These are phyloP conservation scores for Crotalus helleri DNA, from an alignment of 2,113 vertebrate genomes.

Conservation along the genomic window DNA sequence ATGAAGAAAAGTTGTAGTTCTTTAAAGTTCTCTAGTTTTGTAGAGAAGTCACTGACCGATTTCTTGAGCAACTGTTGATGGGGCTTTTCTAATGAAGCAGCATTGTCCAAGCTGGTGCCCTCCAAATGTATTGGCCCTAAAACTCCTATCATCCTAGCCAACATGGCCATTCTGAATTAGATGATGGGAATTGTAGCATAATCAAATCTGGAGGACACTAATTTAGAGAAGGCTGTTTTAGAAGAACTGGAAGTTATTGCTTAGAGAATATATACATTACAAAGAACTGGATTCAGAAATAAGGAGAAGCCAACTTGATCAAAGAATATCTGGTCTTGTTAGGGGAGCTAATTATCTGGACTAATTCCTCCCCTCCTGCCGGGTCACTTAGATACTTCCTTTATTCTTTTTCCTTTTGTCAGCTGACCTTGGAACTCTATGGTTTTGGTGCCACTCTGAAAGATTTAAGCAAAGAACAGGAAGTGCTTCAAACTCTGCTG, in stretches of 20 bases:
- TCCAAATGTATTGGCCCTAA: neutral
- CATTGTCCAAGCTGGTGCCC: neutral
- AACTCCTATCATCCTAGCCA: neutral
- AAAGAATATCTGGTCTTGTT: neutral
- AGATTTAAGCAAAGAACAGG: slow-evolving; percentile 5
- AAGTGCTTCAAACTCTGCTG: slow-evolving; percentile 12
- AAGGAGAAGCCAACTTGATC: neutral
- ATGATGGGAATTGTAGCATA: neutral
- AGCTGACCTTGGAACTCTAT: neutral
- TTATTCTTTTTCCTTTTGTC: neutral
- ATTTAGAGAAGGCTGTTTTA: neutral
- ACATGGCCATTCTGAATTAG: neutral
- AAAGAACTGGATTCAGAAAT: slow-evolving; percentile 1
- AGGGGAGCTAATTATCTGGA: neutral
- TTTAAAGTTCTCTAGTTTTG: neutral
- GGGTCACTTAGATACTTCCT: neutral
- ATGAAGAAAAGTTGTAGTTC: neutral
- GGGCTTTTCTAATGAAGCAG: neutral
- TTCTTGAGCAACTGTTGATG: neutral
- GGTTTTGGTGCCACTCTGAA: slow-evolving; percentile 13
- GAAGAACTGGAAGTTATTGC: slow-evolving; percentile 10
- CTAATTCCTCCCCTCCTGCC: neutral
- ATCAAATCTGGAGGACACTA: neutral
- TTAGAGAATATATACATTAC: neutral
- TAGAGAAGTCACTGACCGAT: neutral